phyloP scores from a whole-genome alignment of 2,888 invertebrate species.

The Fissipunctia ypsillon region DNA sequence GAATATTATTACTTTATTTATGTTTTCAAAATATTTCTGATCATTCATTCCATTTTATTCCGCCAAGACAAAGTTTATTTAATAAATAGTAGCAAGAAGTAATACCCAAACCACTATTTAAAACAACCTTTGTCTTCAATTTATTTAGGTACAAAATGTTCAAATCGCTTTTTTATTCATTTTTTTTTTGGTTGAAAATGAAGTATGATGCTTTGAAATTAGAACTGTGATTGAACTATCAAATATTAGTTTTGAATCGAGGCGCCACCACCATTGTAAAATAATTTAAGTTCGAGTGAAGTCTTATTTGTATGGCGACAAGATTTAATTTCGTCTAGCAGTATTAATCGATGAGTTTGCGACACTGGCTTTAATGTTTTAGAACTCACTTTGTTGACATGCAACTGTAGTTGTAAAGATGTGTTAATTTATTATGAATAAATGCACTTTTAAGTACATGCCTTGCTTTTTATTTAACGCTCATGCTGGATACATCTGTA shows the following conservation, averaged over 20 bases:
- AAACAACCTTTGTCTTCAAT: slow-evolving; percentile 20
- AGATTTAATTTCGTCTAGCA: slow-evolving; percentile 39
- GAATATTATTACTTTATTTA: background rate
- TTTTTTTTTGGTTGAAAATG: background rate
- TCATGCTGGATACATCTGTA: background rate
- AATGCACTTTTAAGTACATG: slow-evolving; percentile 73
- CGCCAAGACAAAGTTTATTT: slow-evolving; percentile 2
- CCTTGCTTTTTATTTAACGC: slow-evolving; percentile 41
- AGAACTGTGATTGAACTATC: slow-evolving; percentile 35
- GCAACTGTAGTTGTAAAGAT: slow-evolving; percentile 62
- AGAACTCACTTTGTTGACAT: slow-evolving; percentile 66
- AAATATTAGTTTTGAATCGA: background rate
- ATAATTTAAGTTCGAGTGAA: background rate
- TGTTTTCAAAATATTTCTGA: background rate
- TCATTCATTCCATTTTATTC: slow-evolving; percentile 40
- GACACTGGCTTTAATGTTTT: slow-evolving; percentile 56
- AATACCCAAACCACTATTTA: background rate
- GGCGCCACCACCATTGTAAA: background rate
- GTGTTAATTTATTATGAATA: slow-evolving; percentile 73
- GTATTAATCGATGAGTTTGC: slow-evolving; percentile 54
- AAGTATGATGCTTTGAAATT: slow-evolving; percentile 7
- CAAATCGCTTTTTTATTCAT: too few species aligned
- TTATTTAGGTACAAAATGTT: background rate
- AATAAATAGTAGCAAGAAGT: background rate
- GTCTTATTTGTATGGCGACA: slow-evolving; percentile 12